Evolutionary conservation across 2,113 vertebrate species (phyloP), one percentile per base, ranked within the genome.

Genomic region (Entelurus aequoreus): DNA sequence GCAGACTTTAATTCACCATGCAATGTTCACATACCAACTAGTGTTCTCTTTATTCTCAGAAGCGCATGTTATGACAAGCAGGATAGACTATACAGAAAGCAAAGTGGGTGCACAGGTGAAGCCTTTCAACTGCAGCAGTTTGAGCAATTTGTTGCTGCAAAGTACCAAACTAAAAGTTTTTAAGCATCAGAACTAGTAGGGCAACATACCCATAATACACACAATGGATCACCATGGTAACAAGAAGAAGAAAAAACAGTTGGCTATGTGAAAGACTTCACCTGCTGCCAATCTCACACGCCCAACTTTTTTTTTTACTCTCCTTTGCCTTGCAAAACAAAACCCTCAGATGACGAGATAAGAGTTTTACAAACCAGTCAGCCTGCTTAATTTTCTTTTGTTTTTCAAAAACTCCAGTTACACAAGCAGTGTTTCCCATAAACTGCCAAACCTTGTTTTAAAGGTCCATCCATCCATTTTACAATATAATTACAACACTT

Each of bases 261-360:
- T 71, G 63, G 8, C 28, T 2, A 3, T 10, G 53, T 21, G 13
- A 68, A 55, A 53, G 14, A 35, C 16, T 57, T 44, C 54, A 50
- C 60, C 67, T 80, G 70, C 74, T 82, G 74, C 15, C 61, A 61
- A 40, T 65, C 50, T 65, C 62, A 67, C 14, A 37, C 5, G 56
- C 8, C 8, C 37, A 62, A 63, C 61, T 9, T 54, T 58, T 16
- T 47, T 16, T 40, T 71, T 68, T 68, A 7, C n/a, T 9, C 81
- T 76, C 71, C 87, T 85, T 88, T 87, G 82, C 69, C 68, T 82
- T 79, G 78, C 83, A 89, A 88, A 86, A 42, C 8, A 42, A 42
- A 28, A 28, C 28, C 76, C 56, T 73, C 65, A 36, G 6, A 58
- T 67, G 51, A 71, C 57, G 49, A 78, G 77, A 85, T 80, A 79